These are phyloP conservation scores for Paradoxurus hermaphroditus DNA, from an alignment of 2,113 vertebrate genomes.

Conservation along the genomic window DNA sequence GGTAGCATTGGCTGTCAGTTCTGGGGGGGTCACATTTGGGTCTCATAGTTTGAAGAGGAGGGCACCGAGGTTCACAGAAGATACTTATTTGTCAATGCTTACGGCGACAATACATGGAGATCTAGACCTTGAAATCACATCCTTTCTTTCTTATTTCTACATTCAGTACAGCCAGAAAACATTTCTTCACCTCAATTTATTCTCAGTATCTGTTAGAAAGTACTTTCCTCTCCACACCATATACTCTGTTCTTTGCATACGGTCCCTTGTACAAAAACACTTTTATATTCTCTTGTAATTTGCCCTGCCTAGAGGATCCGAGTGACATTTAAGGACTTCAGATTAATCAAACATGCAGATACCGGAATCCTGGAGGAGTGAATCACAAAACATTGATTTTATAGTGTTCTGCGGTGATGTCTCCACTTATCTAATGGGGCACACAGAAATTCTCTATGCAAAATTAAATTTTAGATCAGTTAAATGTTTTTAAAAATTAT, in stretches of 20 bases:
- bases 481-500: constrained; percentile 13
- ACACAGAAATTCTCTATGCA: neutral
- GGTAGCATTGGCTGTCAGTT: neutral
- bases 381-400: neutral
- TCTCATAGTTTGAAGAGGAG: neutral
- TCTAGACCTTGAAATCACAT: neutral
- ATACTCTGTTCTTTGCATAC: neutral
- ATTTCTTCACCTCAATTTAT: neutral
- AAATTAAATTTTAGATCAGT: constrained; percentile 17
- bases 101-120: neutral
- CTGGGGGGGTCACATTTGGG: neutral
- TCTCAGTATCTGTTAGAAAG: neutral
- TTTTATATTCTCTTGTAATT: constrained; percentile 2
- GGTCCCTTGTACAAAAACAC: neutral
- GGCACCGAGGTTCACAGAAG: neutral
- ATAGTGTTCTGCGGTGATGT: neutral
- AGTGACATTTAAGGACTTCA: neutral
- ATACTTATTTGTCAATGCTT: neutral
- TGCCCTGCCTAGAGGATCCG: neutral
- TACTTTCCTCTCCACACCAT: neutral
- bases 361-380: neutral
- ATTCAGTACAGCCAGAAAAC: neutral
- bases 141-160: neutral
- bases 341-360: neutral
- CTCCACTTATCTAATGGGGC: neutral